Base-by-base conservation (phyloP, 2,113 vertebrate genomes). In the Gambusia holbrooki region DNA sequence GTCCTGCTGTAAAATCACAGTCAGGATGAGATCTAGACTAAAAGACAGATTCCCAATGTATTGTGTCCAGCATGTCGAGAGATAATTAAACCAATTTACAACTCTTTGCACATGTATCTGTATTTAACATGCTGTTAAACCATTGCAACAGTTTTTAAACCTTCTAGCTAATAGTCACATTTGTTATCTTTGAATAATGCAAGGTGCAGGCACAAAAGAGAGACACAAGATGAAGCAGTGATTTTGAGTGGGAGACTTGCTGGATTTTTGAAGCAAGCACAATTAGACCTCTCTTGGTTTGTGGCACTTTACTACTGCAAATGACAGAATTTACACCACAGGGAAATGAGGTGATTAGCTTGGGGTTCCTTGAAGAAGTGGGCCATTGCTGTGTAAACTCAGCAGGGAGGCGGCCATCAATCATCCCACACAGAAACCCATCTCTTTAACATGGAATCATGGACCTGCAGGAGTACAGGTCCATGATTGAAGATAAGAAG, bases 311-410 rank as follows among this genome's bases (percentile, higher is more conserved):
- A 73, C 62, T 54, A 15, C 33, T 14, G 73, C 25, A 42, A 75
- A 74, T 29, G 45, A 61, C 54, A 76, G 67, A 80, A 88, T 89
- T 91, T 90, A 80, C 84, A 68, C 77, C 77, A 66, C n/a, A 40
- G 85, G 85, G 83, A 90, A 92, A 91, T 89, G 63, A 88, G 87
- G 45, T 73, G 85, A 91, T 92, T 89, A 85, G 79, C 88, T 77
- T 28, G 28, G 66, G 79, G 86, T 19, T 81, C 83, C 65, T 67
- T 62, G 27, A 66, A 74, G 71, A 72, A 76, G 79, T 67, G 48
- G 61, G 76, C 69, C 76, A 40, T 82, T 71, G 79, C 60, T 61
- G 76, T 86, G 84, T 77, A 83, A 90, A 79, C 86, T 76, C 85
- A 71, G 86, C 60, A 22, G 89, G 84, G 77, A 83, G 62, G 81